Percentiles rank a stretch among this genome's conserved stretches.
These are phyloP conservation scores for Pararge aegeria DNA, from an alignment of 1,140 invertebrate genomes.

Conservation along the genomic window DNA sequence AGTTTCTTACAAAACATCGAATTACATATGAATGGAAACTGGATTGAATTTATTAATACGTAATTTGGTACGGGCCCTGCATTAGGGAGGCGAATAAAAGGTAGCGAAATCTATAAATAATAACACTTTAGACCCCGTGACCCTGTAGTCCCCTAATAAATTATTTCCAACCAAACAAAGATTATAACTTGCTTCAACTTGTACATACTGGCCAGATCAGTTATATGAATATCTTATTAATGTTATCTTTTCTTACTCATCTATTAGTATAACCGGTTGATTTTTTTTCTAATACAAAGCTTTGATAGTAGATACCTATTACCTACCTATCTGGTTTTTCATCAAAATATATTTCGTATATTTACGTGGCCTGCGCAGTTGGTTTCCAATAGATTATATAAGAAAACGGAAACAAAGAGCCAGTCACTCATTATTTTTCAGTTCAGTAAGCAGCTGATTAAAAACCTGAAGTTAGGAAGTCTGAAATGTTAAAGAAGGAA, in stretches of 20 bases:
- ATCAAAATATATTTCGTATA: too few species aligned
- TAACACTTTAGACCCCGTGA: constrained; percentile 27
- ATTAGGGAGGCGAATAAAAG: constrained; percentile 70
- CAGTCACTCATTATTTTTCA: too few species aligned
- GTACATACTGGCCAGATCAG: constrained; percentile 25
- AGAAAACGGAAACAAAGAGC: too few species aligned
- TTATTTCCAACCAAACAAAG: too few species aligned
- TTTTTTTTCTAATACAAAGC: background rate
- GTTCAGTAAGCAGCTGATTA: too few species aligned
- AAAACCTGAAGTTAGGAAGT: too few species aligned
- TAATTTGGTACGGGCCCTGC: constrained; percentile 71
- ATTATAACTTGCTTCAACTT: constrained; percentile 32
- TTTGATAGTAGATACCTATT: background rate
- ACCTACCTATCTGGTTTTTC: too few species aligned
- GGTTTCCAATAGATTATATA: too few species aligned
- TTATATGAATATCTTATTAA: constrained; percentile 33
- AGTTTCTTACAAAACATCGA: constrained; percentile 68
- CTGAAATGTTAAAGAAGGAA: too few species aligned
- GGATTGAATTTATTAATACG: constrained; percentile 76
- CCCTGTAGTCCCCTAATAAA: constrained; percentile 24
- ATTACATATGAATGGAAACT: constrained; percentile 75
- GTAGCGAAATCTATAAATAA: constrained; percentile 63
- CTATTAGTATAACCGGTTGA: constrained; percentile 25
- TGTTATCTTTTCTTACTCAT: constrained; percentile 28
- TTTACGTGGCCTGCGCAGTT: too few species aligned